These are phyloP conservation scores for Baryphthengus martii DNA, from an alignment of 2,113 vertebrate genomes.

Conservation along the genomic window DNA sequence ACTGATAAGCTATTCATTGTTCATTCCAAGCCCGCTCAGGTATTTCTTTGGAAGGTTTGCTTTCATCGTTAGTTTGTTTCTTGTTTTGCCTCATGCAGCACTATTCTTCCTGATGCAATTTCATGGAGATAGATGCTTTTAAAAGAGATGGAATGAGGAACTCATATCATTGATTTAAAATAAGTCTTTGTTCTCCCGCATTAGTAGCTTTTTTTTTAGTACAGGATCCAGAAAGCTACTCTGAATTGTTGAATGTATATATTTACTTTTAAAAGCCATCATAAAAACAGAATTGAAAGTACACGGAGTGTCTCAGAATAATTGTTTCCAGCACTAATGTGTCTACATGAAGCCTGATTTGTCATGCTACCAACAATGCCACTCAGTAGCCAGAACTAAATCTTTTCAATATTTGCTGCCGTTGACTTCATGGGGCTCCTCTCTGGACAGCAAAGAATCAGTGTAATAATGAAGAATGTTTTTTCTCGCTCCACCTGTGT, in stretches of 20 bases:
- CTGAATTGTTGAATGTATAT: background rate
- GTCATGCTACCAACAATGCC: background rate
- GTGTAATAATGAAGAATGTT: background rate
- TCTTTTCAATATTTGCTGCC: background rate
- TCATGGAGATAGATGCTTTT: background rate
- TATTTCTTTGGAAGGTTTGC: background rate
- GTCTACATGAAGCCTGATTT: background rate
- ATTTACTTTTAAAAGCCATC: background rate
- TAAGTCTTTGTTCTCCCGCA: background rate
- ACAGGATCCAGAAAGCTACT: background rate
- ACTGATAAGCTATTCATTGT: background rate
- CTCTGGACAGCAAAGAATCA: background rate
- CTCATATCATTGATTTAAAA: background rate
- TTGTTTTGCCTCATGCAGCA: background rate
- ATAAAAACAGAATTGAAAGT: background rate
- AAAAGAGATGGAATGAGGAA: background rate
- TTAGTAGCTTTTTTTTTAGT: background rate
- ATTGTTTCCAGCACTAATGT: background rate
- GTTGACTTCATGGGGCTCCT: background rate
- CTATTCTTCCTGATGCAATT: background rate
- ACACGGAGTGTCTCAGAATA: background rate
- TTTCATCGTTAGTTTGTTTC: background rate
- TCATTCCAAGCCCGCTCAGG: background rate
- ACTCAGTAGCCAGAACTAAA: background rate
- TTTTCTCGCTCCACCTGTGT: background rate